Conservation (phyloP, 2,797 vertebrate species). For the Heteromormyrus szaboi region DNA sequence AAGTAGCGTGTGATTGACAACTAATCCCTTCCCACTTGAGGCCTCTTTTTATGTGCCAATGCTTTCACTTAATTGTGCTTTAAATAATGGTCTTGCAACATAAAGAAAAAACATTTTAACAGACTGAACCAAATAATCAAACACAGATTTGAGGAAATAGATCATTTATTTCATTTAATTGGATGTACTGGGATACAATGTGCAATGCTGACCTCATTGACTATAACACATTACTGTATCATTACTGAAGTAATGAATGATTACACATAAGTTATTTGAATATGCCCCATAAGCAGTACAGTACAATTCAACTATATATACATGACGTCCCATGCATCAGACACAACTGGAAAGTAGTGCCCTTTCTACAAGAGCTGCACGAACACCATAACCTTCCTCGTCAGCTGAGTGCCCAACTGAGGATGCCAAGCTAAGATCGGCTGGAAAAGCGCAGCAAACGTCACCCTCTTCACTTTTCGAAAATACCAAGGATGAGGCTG, state of each 20-base stretch:
- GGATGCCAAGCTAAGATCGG: constrained; percentile 22
- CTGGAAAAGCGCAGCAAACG: not conserved
- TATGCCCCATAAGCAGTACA: not conserved
- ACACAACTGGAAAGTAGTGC: not conserved
- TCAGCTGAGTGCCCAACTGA: constrained; percentile 49
- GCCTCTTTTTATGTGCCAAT: not conserved
- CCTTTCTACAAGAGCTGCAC: not conserved
- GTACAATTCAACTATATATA: not conserved
- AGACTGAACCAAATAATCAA: not conserved
- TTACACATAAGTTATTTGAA: not conserved
- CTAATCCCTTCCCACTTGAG: not conserved
- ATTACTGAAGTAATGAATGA: not conserved
- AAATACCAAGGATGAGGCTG: constrained; percentile 15
- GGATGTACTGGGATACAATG: not conserved
- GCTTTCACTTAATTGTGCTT: not conserved
- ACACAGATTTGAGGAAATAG: not conserved
- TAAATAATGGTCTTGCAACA: not conserved
- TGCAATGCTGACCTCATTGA: not conserved
- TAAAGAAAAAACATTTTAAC: not conserved
- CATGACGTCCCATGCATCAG: not conserved
- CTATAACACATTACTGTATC: not conserved
- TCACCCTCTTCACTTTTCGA: not conserved
- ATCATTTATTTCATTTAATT: not conserved
- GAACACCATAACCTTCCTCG: constrained; percentile 11
- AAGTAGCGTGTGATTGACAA: not conserved